These are phyloP conservation scores for Eidolon helvum DNA, from an alignment of 2,113 vertebrate genomes.

Conservation along the genomic window DNA sequence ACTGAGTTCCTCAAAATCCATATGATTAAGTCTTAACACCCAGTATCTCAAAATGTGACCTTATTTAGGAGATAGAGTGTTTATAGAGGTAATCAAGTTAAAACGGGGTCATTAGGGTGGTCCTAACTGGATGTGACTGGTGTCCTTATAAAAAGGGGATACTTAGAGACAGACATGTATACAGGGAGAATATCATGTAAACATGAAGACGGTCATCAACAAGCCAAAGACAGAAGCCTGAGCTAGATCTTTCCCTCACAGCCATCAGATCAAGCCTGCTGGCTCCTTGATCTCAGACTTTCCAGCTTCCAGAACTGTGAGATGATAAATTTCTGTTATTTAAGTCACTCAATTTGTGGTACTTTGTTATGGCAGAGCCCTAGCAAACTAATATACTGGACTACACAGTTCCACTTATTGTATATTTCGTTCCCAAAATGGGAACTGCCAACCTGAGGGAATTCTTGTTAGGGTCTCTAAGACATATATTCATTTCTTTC, in stretches of 20 bases:
- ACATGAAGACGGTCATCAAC: not conserved
- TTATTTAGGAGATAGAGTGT: not conserved
- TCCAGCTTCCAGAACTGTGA: not conserved
- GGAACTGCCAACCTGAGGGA: not conserved
- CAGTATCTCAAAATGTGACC: not conserved
- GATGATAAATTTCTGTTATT: not conserved
- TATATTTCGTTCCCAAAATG: not conserved
- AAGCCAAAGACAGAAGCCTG: not conserved
- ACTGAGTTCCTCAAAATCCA: not conserved
- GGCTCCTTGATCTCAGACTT: not conserved
- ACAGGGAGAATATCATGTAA: not conserved
- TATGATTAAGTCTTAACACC: not conserved
- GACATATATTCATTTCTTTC: not conserved
- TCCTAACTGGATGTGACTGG: not conserved
- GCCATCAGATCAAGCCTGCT: not conserved
- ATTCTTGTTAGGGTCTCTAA: not conserved
- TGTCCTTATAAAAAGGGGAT: not conserved
- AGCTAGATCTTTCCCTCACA: not conserved
- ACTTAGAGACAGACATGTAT: not conserved
- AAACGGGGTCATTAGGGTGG: not conserved
- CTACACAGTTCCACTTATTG: not conserved
- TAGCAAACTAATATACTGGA: not conserved
- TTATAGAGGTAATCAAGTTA: not conserved
- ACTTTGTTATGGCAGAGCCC: not conserved
- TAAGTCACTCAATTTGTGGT: not conserved